Conservation (phyloP, 2,797 vertebrate genomes). For the Otus scops region DNA sequence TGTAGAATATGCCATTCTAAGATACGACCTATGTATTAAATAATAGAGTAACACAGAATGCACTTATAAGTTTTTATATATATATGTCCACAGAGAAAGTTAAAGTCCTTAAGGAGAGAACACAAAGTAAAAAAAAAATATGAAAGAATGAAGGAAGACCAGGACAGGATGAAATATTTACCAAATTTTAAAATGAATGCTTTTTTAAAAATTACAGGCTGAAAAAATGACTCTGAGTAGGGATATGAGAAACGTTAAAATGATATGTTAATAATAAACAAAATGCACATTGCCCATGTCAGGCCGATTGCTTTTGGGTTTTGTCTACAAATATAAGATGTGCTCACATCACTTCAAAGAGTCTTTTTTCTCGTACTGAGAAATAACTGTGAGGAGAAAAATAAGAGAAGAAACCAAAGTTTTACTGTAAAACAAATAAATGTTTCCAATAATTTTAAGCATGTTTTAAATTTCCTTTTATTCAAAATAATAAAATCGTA, state of each 20-base stretch:
- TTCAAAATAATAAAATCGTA: not conserved
- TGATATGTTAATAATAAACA: not conserved
- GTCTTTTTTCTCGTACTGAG: not conserved
- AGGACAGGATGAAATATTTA: not conserved
- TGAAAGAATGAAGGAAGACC: not conserved
- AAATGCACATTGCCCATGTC: not conserved
- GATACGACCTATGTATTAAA: not conserved
- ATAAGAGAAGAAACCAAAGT: not conserved
- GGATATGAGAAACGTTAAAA: not conserved
- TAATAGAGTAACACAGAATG: not conserved
- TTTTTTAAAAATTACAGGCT: not conserved
- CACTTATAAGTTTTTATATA: not conserved
- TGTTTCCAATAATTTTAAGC: not conserved
- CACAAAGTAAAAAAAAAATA: not conserved
- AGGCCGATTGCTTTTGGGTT: not conserved
- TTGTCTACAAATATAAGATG: not conserved
- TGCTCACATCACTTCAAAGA: not conserved
- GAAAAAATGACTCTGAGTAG: rapidly evolving
- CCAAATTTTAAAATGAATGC: not conserved
- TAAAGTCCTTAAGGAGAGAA: not conserved
- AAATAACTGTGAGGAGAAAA: not conserved
- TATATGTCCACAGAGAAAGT: not conserved
- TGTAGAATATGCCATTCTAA: not conserved
- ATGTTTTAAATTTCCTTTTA: not conserved
- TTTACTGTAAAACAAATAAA: not conserved